Percentiles rank a stretch among this genome's conserved stretches.
Conservation (phyloP, 35 echinoderm and acorn worm genomes). For the Hemicentrotus pulcherrimus region DNA sequence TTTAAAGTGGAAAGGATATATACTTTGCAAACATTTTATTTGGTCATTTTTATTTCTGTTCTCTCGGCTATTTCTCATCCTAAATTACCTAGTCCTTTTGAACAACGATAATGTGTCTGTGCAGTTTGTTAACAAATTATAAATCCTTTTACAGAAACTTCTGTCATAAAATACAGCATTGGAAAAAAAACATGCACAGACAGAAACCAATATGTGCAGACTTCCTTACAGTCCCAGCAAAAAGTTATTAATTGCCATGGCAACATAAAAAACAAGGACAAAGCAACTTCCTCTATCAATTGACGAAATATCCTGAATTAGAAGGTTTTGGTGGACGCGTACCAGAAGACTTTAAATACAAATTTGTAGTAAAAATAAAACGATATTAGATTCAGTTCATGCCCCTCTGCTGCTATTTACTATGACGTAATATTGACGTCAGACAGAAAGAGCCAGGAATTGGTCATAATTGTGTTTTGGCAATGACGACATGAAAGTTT, state of each 20-base stretch:
- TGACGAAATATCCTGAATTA: neutral
- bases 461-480: neutral
- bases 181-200: no score
- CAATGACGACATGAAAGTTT: neutral
- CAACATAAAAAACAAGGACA: neutral
- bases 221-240: neutral
- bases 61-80: no score
- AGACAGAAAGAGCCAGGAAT: neutral
- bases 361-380: neutral
- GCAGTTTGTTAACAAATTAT: neutral
- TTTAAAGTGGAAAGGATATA: no score
- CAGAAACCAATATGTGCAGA: neutral
- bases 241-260: neutral
- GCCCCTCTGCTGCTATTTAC: neutral
- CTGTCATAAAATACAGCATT: neutral
- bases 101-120: no score
- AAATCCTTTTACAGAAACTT: neutral
- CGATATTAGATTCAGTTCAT: neutral
- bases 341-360: no score
- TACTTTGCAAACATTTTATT: no score
- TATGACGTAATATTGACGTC: conserved; percentile 12
- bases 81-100: no score
- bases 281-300: neutral
- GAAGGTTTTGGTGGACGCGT: neutral
- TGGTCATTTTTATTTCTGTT: no score